phyloP scores from a whole-genome alignment of 2,888 invertebrate species.

The Ethmia dodecea region DNA sequence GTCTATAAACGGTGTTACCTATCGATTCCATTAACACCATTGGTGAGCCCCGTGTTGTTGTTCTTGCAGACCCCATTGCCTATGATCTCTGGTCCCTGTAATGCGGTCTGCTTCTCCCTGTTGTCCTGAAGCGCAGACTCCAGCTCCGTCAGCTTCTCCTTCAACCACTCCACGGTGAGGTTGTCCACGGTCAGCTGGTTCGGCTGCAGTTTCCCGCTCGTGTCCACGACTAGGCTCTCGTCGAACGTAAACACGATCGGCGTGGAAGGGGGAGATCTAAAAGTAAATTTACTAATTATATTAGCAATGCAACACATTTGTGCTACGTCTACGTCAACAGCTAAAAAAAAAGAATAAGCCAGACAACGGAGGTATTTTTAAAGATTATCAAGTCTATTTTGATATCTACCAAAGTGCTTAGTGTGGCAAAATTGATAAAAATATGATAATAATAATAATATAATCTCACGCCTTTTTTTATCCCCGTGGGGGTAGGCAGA shows the following conservation, averaged over 20 bases:
- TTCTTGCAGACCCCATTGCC: conserved; percentile 71
- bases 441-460: too few species aligned
- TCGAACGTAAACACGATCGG: conserved; percentile 91
- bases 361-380: too few species aligned
- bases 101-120: conserved; percentile 82
- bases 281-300: too few species aligned
- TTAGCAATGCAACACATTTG: too few species aligned
- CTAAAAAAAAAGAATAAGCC: too few species aligned
- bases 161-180: conserved; percentile 92
- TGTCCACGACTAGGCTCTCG: conserved; percentile 91
- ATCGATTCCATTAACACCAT: conserved; percentile 76
- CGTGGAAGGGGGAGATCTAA: conserved; percentile 87
- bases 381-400: too few species aligned
- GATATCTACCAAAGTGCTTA: too few species aligned
- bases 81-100: conserved; percentile 74
- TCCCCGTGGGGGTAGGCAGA: too few species aligned
- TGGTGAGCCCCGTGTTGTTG: conserved; percentile 62
- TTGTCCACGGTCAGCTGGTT: conserved; percentile 95
- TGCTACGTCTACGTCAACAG: too few species aligned
- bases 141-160: conserved; percentile 86
- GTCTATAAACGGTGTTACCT: conserved; percentile 42
- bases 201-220: conserved; percentile 90
- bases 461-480: too few species aligned
- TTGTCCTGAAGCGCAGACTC: conserved; percentile 88
- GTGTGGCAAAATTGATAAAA: too few species aligned